Base-by-base conservation (phyloP, 1,140 invertebrate species). In the Calycopis cecrops region DNA sequence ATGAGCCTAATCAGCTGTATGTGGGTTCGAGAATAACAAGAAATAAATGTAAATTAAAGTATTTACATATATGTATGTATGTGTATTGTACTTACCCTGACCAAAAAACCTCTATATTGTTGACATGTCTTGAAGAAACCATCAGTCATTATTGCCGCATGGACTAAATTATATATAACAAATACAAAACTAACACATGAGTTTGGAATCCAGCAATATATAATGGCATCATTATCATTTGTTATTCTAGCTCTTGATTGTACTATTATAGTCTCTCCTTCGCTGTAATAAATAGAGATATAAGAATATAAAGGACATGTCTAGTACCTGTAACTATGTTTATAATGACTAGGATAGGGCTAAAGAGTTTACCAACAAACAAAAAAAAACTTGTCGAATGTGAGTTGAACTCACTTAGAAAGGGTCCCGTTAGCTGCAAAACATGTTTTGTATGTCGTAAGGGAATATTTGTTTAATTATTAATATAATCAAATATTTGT, bases 121-220 rank as follows among this genome's bases (percentile, higher is more conserved):
- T 89, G 89, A 71, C 92, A 94, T 50, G 91, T 93, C 63, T 90
- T 91, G 14, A 90, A 87, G 60, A 91, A 93, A 3, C 92, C 92
- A 75, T 92, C 90, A 0, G 92, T 93, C 18, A 91, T 77, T 18
- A 93, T 84, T 4, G 90, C 73, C 0, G 91, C 90, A 69, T 92
- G 90, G 1, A 90, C 79, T 0, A 94, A 57, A 1, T 91, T 90
- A 48, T 93, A 90, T 40, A 92, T 76, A 17, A 84, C 85, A 61
- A 93, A 87, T 0, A 93, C 64, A 2, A 87, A 72, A 3, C 90
- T 87, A 40, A 92, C 71, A 35, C 89, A 89, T 4, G 88, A 87
- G 2, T 88, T 76, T 4, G 90, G 88, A 51, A 90, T 88, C 92
- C 92, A 93, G 52, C 91, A 91, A 67, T 88, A 90, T 65, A 87